These are phyloP conservation scores for Cheumatopsyche charites DNA, from an alignment of 1,140 invertebrate genomes.

Conservation along the genomic window DNA sequence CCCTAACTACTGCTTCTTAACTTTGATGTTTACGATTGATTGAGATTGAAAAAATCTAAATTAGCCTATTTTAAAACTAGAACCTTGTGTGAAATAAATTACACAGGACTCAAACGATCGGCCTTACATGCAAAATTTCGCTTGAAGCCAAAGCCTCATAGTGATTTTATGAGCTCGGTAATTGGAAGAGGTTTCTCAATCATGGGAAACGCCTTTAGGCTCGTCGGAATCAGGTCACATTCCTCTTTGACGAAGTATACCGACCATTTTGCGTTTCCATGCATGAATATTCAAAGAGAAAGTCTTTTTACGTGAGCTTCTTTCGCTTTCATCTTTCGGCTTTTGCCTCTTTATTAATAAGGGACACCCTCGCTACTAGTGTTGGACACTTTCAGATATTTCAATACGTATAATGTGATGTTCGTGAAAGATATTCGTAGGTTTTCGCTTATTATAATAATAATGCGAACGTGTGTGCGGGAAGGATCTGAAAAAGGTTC, in stretches of 20 bases:
- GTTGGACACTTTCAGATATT: neutral
- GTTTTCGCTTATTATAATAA: too few species aligned
- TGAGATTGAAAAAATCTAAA: too few species aligned
- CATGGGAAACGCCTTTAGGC: neutral
- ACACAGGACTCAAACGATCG: neutral
- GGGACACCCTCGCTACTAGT: conserved; percentile 10
- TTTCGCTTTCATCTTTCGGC: conserved; percentile 14
- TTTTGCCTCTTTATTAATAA: conserved; percentile 27
- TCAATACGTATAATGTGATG: neutral
- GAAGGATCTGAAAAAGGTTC: conserved; percentile 9
- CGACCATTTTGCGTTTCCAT: conserved; percentile 16
- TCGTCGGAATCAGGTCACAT: conserved; percentile 12
- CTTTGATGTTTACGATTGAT: too few species aligned
- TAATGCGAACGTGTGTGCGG: too few species aligned
- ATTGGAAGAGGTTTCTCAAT: conserved; percentile 24
- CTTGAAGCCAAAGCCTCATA: neutral
- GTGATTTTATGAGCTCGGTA: neutral
- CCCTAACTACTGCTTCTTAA: too few species aligned
- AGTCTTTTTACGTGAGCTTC: conserved; percentile 13
- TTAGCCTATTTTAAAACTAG: too few species aligned
- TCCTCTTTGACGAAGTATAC: conserved; percentile 25
- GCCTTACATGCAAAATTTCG: neutral
- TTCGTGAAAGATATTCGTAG: too few species aligned
- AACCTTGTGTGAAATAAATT: too few species aligned
- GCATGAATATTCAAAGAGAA: conserved; percentile 32